Evolutionary conservation across 2,113 vertebrate genomes (phyloP), one percentile per base, ranked within the genome.

Genomic region (Aldabrachelys gigantea): DNA sequence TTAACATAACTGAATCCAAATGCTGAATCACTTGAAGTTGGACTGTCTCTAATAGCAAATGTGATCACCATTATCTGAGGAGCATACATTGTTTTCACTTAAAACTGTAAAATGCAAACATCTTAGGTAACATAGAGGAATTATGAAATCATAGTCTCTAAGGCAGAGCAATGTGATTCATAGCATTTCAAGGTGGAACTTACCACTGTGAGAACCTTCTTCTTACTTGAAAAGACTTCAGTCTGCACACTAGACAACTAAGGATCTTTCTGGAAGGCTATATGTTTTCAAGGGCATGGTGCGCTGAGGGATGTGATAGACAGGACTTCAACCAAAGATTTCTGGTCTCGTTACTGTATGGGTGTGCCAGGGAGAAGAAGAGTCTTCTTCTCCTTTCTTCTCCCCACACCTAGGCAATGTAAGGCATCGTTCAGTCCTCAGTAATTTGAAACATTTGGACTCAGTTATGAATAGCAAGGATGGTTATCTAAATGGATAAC

Each of bases 401-500:
- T 82, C 56, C 29, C 38, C 53, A 17, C 27, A 84, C 59, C 84
- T 56, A 84, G 80, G 85, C 65, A 53, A 82, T 87, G 95, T 93
- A 95, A 89, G 96, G 91, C 0, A 0, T 86, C 78, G 25, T 22
- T 89, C 96, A 87, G 96, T 91, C 92, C 92, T 95, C 85, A 84
- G 41, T 88, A 65, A 78, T 94, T 81, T 90, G 85, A 95, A 93
- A 88, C 88, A 94, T 92, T 95, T 94, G 80, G 94, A 96, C 87
- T 80, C 85, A 88, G 72, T 96, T 94, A 94, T 59, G 27, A 59
- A 57, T 57, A 59, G 57, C 57, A 59, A 29, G 13, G 57, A 57
- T 27, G 9, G 56, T 27, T 59, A 62, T 13, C 12, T 17, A 31
- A 62, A 14, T 62, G 14, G 87, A 82, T 84, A 72, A 5, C 11